phyloP scores from a whole-genome alignment of 2,888 invertebrate species.

The Ophonus ardosiacus region DNA sequence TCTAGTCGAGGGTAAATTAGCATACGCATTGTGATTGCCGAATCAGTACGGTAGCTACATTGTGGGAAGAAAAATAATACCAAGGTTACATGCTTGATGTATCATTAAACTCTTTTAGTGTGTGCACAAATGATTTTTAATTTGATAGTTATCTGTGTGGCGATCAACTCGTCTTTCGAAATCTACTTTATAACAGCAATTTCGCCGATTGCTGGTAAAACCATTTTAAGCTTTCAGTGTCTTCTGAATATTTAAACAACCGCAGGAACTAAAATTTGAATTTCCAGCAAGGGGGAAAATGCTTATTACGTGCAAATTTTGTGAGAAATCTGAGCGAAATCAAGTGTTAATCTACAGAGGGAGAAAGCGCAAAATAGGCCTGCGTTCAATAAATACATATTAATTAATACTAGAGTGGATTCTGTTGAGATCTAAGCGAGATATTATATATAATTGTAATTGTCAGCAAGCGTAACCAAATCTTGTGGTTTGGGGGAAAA shows the following conservation, averaged over 20 bases:
- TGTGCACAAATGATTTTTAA: neutral
- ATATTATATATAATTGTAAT: constrained; percentile 49
- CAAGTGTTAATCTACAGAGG: constrained; percentile 36
- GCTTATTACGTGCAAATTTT: constrained; percentile 36
- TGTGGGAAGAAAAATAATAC: no score
- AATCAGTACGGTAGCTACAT: no score
- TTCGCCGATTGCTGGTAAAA: neutral
- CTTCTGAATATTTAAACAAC: constrained; percentile 34
- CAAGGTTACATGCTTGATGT: neutral
- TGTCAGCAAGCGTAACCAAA: constrained; percentile 29
- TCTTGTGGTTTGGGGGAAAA: neutral
- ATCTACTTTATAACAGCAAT: neutral
- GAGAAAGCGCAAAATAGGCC: constrained; percentile 36
- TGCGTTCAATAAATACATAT: constrained; percentile 48
- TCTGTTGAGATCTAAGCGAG: constrained; percentile 16
- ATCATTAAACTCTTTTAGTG: neutral
- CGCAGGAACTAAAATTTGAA: constrained; percentile 21
- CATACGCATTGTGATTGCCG: no score
- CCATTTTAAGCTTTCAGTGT: constrained; percentile 21
- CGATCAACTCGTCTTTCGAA: neutral
- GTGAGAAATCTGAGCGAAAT: constrained; percentile 1
- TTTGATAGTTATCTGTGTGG: neutral
- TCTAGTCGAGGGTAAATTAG: no score
- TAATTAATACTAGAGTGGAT: constrained; percentile 38
- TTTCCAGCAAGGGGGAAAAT: constrained; percentile 5